These are phyloP conservation scores for Mus spretus DNA, from an alignment of 2,797 vertebrate genomes.

Conservation along the genomic window DNA sequence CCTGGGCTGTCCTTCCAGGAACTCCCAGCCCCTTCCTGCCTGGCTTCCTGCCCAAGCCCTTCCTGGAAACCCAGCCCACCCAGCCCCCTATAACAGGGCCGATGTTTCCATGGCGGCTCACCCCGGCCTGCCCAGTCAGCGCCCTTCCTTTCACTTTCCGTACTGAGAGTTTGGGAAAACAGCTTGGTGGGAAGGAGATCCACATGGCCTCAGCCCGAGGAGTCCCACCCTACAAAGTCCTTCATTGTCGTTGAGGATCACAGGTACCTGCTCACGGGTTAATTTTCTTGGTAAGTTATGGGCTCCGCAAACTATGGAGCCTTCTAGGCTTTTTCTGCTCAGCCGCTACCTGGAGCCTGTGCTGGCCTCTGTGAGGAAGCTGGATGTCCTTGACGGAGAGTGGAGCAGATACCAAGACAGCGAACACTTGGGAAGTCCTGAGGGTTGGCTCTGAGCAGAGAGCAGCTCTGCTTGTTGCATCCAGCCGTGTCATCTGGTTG, in stretches of 20 bases:
- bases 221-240: neutral
- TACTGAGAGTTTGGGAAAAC: constrained; percentile 49
- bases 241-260: neutral
- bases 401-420: neutral
- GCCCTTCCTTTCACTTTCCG: neutral
- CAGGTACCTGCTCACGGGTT: neutral
- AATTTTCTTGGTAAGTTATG: neutral
- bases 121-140: neutral
- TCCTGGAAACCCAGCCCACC: constrained; percentile 86
- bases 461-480: neutral
- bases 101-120: constrained; percentile 59
- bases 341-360: neutral
- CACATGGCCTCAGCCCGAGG: too few species aligned
- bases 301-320: neutral
- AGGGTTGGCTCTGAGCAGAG: neutral
- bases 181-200: neutral
- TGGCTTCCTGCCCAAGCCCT: constrained; percentile 84
- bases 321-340: neutral
- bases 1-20: constrained; percentile 89
- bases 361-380: neutral
- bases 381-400: neutral
- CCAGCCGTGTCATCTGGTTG: neutral
- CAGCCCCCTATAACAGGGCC: constrained; percentile 67
- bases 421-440: neutral
- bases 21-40: constrained; percentile 89